Conservation (phyloP, 2,888 invertebrate genomes). For the Cerastis leucographa region DNA sequence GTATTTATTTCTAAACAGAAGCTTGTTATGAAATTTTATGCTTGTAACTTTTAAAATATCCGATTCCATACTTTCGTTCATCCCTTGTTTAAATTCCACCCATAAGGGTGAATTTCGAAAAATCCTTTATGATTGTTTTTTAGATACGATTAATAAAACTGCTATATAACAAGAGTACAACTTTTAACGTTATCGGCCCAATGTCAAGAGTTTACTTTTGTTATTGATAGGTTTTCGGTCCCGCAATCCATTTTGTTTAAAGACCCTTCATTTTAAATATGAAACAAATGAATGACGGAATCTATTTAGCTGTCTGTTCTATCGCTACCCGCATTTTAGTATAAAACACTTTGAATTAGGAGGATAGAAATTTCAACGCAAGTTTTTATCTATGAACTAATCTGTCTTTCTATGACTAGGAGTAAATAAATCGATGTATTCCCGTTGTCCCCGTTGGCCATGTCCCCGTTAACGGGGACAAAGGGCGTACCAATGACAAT, state of each 20-base stretch:
- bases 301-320: neutral
- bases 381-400: neutral
- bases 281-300: constrained; percentile 14
- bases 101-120: no score
- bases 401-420: neutral
- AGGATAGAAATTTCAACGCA: neutral
- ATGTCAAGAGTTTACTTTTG: constrained; percentile 42
- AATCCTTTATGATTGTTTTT: no score
- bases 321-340: neutral
- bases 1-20: no score
- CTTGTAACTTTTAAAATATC: no score
- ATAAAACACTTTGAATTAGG: neutral
- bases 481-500: no score
- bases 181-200: constrained; percentile 34
- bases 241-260: constrained; percentile 5
- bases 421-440: neutral
- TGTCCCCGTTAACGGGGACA: no score
- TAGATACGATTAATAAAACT: no score
- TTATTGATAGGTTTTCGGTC: constrained; percentile 32
- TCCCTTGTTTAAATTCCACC: no score
- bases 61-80: no score
- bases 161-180: constrained; percentile 26
- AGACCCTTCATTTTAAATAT: constrained; percentile 16
- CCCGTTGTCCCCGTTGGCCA: no score
- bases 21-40: no score